Percentiles rank a stretch among this genome's conserved stretches.
Conservation (phyloP, 2,888 invertebrate genomes). For the Spisula solida region DNA sequence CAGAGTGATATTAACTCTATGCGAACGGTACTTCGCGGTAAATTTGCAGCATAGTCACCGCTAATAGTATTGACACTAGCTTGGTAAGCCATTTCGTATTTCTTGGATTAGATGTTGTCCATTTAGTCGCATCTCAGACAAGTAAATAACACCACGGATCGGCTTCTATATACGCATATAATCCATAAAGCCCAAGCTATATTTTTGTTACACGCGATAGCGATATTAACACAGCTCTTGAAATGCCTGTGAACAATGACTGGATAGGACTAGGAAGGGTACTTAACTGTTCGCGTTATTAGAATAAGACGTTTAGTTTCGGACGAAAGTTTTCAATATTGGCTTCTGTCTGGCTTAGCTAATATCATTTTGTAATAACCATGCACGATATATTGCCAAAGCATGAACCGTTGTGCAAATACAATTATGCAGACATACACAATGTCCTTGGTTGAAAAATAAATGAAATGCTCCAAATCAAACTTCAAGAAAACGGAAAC, state of each 20-base stretch:
- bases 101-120: background rate
- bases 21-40: background rate
- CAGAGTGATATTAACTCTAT: slow-evolving; percentile 7
- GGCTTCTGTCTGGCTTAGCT: no score
- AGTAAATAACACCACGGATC: background rate
- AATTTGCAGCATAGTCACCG: background rate
- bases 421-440: no score
- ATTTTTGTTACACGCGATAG: background rate
- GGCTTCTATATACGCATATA: background rate
- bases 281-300: background rate
- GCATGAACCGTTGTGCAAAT: no score
- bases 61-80: background rate
- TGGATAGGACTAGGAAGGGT: background rate
- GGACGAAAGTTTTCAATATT: no score
- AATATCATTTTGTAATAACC: no score
- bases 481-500: no score
- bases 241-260: background rate
- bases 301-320: no score
- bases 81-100: background rate
- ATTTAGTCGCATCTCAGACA: slow-evolving; percentile 2
- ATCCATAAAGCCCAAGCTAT: background rate
- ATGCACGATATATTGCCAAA: no score
- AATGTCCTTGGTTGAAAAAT: no score
- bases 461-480: no score
- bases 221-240: background rate